Evolutionary conservation across 2,888 invertebrate genomes (phyloP), one percentile per base, ranked within the genome.

Genomic region (Pseudanteris insignis): DNA sequence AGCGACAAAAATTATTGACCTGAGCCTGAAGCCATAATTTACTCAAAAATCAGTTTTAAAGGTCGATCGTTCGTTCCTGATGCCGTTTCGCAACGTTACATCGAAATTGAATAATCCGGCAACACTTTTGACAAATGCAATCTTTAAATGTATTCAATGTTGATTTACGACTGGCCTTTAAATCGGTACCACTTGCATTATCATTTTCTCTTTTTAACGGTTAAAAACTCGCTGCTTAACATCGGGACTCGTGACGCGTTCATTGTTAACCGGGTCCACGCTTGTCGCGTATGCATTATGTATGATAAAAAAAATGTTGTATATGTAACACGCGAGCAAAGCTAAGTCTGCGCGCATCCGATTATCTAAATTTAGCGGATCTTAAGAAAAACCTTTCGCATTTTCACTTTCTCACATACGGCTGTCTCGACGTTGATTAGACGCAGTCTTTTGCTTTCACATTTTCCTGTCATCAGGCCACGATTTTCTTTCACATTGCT

Each of bases 321-420:
- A 60, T 43, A 24, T 60, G 53, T 59, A 59, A 28, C 59, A 38
- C 32, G 24, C 34, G 30, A 18, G 33, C 24, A 33, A 4, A 18
- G 4, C 3, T 6, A 4, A 3, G 26, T 14, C n/a, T n/a, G 14
- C 14, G 13, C 37, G 40, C 29, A 53, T 60, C 53, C 24, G 51
- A 46, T 62, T 44, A 44, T 41, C 57, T 58, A 21, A 58, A 63
- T 54, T 53, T 44, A 58, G 53, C 47, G 54, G 53, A 40, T 53
- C 33, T 46, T 32, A 53, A 47, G 61, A 53, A 57, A 53, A 62
- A 53, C 57, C 43, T 47, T 53, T 57, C 47, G 57, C 38, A 46
- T 62, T 62, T 62, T 62, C 62, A 62, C 62, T 62, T 62, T 62
- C 57, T 57, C 62, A 53, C 57, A 51, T 29, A 51, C 33, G 57